Percentiles rank a stretch among this genome's conserved stretches.
phyloP scores from a whole-genome alignment of 2,888 invertebrate genomes.

The Auanema sp. region DNA sequence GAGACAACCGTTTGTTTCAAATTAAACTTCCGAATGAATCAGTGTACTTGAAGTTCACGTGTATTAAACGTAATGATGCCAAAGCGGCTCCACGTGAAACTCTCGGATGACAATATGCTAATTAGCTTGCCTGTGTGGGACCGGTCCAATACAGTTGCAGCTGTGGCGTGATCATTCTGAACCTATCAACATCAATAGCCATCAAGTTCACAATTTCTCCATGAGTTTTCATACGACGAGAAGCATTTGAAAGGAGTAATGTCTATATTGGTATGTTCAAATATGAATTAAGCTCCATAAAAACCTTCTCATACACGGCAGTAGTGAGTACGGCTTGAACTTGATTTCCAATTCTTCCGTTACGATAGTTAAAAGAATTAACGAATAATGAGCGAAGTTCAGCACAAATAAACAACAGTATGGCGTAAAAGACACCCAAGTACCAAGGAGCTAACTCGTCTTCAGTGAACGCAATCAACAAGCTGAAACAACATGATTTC shows the following conservation, averaged over 20 bases:
- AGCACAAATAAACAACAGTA: constrained; percentile 48
- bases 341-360: constrained; percentile 54
- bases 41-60: too few relatives aligned
- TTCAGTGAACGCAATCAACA: constrained; percentile 57
- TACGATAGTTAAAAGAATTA: constrained; percentile 51
- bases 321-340: constrained; percentile 56
- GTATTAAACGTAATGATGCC: too few relatives aligned
- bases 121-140: constrained; percentile 48
- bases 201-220: constrained; percentile 70
- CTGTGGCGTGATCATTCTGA: constrained; percentile 64
- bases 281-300: not conserved
- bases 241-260: constrained; percentile 66
- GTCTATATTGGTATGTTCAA: constrained; percentile 44
- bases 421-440: constrained; percentile 51
- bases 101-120: too few relatives aligned
- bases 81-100: too few relatives aligned
- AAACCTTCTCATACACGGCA: constrained; percentile 64
- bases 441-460: constrained; percentile 49
- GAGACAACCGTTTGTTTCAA: too few relatives aligned
- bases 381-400: constrained; percentile 35
- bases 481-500: constrained; percentile 29
- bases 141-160: constrained; percentile 63
- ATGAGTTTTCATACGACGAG: constrained; percentile 67
- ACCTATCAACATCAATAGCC: constrained; percentile 67
- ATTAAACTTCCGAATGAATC: too few relatives aligned